phyloP scores from a whole-genome alignment of 2,113 vertebrate genomes.

The Rhea americana region DNA sequence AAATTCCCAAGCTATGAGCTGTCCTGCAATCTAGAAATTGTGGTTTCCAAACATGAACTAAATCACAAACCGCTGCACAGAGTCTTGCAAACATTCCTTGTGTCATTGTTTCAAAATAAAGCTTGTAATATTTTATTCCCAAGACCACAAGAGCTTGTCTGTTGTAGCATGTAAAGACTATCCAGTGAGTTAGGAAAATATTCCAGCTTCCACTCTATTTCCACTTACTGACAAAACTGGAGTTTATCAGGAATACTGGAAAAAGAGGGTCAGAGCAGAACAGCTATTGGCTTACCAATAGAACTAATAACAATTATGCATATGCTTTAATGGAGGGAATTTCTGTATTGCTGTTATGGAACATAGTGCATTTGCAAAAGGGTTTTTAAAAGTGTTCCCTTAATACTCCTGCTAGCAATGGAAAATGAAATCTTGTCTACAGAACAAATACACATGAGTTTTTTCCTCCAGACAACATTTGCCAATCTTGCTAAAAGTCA shows the following conservation, averaged over 20 bases:
- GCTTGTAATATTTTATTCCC: conserved; percentile 71
- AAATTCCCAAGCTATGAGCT: conserved; percentile 74
- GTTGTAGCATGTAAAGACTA: conserved; percentile 30
- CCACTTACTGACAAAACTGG: not conserved
- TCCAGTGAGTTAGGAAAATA: conserved; percentile 38
- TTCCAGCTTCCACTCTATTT: not conserved
- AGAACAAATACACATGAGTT: not conserved
- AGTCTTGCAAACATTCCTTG: conserved; percentile 63
- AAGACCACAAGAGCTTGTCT: conserved; percentile 61
- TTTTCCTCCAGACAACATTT: too few relatives aligned
- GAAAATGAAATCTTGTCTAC: not conserved
- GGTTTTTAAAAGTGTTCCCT: not conserved
- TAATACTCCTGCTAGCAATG: not conserved
- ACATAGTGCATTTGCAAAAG: not conserved
- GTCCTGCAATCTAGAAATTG: conserved; percentile 74
- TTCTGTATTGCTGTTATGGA: conserved; percentile 1
- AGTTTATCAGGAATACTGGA: not conserved
- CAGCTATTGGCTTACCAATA: not conserved
- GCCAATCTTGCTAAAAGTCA: too few relatives aligned
- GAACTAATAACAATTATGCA: not conserved
- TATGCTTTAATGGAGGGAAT: not conserved
- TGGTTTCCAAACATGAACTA: conserved; percentile 72
- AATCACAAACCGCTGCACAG: conserved; percentile 70
- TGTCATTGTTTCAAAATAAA: conserved; percentile 75
- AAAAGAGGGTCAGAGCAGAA: not conserved